These are phyloP conservation scores for Lordiphosa stackelbergi DNA, from an alignment of 1,140 invertebrate genomes.

Conservation along the genomic window DNA sequence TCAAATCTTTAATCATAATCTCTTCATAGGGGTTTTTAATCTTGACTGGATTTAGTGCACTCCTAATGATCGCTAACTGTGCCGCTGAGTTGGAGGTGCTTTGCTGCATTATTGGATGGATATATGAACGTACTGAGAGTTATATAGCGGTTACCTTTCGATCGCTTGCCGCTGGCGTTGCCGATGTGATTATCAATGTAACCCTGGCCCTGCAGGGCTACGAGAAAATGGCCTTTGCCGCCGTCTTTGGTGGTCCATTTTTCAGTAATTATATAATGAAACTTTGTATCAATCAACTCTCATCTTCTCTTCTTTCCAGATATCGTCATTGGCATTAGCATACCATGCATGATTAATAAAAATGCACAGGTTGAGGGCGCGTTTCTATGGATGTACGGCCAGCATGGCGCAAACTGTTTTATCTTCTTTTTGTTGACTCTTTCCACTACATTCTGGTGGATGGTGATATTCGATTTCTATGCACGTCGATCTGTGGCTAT, in stretches of 20 bases:
- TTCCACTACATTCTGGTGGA: slow-evolving; percentile 20
- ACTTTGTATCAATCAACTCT: no score
- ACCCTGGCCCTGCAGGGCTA: slow-evolving; percentile 43
- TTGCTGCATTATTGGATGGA: slow-evolving; percentile 28
- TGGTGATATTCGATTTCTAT: slow-evolving; percentile 30
- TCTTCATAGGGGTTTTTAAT: neutral
- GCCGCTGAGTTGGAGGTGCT: slow-evolving; percentile 45
- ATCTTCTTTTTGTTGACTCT: slow-evolving; percentile 37
- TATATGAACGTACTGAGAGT: slow-evolving; percentile 12
- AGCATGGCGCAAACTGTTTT: slow-evolving; percentile 35
- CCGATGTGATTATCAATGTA: slow-evolving; percentile 34
- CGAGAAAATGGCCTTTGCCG: slow-evolving; percentile 55
- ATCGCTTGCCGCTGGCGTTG: slow-evolving; percentile 11
- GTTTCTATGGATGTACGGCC: slow-evolving; percentile 16
- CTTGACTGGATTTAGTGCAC: slow-evolving; percentile 5
- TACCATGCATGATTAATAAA: slow-evolving; percentile 8
- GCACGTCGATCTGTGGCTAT: slow-evolving; percentile 42
- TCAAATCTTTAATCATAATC: neutral
- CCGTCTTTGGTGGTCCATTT: slow-evolving; percentile 33
- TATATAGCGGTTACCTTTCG: slow-evolving; percentile 39
- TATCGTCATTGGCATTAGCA: slow-evolving; percentile 16
- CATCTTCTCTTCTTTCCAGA: slow-evolving; percentile 10
- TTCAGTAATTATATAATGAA: slow-evolving; percentile 30
- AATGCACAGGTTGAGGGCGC: neutral
- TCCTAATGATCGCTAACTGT: slow-evolving; percentile 16